A percentile compares a stretch with the other conserved stretches of the same genome.
Conservation (phyloP, 2,113 vertebrate genomes). For the Phalacrocorax brasilianus region DNA sequence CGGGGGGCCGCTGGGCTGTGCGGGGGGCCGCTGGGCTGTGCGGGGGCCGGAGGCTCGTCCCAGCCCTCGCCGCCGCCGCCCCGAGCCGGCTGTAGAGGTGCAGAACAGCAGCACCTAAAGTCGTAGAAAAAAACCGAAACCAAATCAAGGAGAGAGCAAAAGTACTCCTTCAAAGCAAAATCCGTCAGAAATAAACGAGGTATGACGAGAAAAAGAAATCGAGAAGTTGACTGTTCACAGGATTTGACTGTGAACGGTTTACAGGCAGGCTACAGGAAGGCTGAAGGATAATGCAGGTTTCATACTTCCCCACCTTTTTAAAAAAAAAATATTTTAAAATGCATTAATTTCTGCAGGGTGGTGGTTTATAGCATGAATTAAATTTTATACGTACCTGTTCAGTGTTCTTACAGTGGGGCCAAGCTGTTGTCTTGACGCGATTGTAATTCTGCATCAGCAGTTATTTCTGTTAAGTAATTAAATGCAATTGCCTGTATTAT, state of each 20-base stretch:
- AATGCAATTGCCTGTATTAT: neutral
- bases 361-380: neutral
- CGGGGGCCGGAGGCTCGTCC: neutral
- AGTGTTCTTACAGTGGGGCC: neutral
- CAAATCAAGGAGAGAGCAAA: rapidly evolving
- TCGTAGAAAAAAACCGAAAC: rapidly evolving
- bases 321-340: neutral
- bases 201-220: neutral
- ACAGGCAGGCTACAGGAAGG: neutral
- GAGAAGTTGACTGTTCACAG: neutral
- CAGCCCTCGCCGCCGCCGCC: neutral
- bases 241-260: neutral
- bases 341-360: neutral
- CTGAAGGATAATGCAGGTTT: neutral
- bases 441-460: neutral
- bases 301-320: neutral
- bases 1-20: neutral
- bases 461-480: neutral
- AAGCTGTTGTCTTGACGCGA: neutral
- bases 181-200: neutral
- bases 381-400: neutral
- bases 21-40: neutral
- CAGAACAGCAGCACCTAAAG: rapidly evolving
- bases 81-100: rapidly evolving
- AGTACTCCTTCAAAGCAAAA: neutral